phyloP scores from a whole-genome alignment of 2,113 vertebrate genomes.

The Odobenus rosmarus region DNA sequence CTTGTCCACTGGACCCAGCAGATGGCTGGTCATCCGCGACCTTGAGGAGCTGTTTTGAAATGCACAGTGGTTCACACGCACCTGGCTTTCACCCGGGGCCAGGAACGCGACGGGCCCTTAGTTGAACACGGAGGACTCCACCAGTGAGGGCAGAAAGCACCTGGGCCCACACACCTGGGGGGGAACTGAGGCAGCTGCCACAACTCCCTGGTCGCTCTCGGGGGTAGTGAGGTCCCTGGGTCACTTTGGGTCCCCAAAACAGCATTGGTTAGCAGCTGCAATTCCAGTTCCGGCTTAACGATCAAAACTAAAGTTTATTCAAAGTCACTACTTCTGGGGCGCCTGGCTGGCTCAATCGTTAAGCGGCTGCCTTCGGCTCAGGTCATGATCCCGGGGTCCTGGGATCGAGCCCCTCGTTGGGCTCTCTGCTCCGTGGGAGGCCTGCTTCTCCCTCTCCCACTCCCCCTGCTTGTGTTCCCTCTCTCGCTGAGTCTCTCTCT shows the following conservation, averaged over 20 bases:
- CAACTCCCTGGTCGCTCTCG: not conserved
- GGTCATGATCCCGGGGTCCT: too few species aligned
- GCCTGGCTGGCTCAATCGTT: too few species aligned
- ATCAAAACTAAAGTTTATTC: not conserved
- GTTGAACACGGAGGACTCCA: accelerated
- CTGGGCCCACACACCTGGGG: not conserved
- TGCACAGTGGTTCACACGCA: accelerated
- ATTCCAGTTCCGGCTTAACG: not conserved
- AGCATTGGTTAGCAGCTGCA: not conserved
- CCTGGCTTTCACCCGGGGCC: accelerated
- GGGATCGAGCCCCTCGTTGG: too few species aligned
- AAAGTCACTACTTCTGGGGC: not conserved
- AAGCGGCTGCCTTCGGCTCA: too few species aligned
- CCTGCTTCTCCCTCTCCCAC: too few species aligned
- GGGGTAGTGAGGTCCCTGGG: not conserved
- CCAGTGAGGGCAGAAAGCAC: accelerated
- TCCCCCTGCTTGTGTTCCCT: too few species aligned
- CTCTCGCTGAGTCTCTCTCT: too few species aligned
- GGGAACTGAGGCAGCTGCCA: not conserved
- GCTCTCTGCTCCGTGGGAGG: too few species aligned
- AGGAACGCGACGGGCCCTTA: accelerated
- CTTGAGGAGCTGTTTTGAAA: not conserved
- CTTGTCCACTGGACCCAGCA: accelerated
- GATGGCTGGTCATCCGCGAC: accelerated
- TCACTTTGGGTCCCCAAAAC: not conserved